phyloP scores from a whole-genome alignment of 2,888 invertebrate species.

The Melipona bicolor region DNA sequence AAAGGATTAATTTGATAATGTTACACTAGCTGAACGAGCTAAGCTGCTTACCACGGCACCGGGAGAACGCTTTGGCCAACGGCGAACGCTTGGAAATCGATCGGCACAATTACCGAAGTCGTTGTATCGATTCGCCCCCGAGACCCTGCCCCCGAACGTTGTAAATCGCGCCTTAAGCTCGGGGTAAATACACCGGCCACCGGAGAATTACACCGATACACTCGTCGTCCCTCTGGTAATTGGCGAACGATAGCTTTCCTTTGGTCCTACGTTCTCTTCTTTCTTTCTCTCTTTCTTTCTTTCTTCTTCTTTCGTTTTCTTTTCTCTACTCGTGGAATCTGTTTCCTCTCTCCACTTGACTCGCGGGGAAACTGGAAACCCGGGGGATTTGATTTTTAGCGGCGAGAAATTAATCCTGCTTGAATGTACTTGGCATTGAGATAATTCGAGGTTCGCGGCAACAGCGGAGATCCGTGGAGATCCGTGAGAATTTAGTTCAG shows the following conservation, averaged over 20 bases:
- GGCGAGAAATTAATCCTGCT: not conserved
- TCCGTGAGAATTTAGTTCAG: too few species aligned
- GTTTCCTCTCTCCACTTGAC: not conserved
- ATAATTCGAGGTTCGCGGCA: too few species aligned
- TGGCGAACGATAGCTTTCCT: not conserved
- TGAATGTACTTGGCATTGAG: too few species aligned
- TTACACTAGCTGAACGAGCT: constrained; percentile 11
- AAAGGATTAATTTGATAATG: constrained; percentile 50
- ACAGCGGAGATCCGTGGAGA: too few species aligned
- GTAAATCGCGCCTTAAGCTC: constrained; percentile 51
- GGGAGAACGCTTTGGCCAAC: constrained; percentile 29
- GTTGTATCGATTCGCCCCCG: constrained; percentile 53
- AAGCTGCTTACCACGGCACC: constrained; percentile 34
- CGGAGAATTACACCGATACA: constrained; percentile 34
- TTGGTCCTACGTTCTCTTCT: not conserved
- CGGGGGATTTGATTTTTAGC: not conserved
- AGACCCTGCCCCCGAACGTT: constrained; percentile 17
- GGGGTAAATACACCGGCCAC: constrained; percentile 43
- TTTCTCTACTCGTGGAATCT: not conserved
- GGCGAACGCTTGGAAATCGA: constrained; percentile 37
- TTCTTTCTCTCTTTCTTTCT: too few species aligned
- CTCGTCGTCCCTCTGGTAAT: not conserved
- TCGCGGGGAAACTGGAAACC: not conserved
- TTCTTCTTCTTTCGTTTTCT: not conserved
- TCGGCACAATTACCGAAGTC: constrained; percentile 59